Evolutionary conservation across 2,797 vertebrate genomes (phyloP).

Genomic region (Semotilus atromaculatus): DNA sequence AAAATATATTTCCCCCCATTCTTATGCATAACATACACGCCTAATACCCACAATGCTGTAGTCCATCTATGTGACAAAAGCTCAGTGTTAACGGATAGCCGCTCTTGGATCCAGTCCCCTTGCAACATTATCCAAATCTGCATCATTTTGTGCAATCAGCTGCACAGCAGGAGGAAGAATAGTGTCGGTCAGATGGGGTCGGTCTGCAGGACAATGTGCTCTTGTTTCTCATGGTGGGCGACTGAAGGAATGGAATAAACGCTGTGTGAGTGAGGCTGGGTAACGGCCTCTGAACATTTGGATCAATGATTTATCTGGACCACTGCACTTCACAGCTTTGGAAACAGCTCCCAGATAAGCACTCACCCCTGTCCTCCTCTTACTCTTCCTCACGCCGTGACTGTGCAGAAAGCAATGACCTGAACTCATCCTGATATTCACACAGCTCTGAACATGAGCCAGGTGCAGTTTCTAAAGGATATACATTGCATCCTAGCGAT

Average conservation of each 20-base stretch:
- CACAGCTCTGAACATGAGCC: too few species aligned
- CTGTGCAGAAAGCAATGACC: background rate
- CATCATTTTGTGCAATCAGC: conserved; percentile 36
- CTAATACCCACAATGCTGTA: background rate
- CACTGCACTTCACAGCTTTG: conserved; percentile 43
- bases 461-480: background rate
- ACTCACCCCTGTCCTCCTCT: conserved; percentile 48
- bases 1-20: background rate
- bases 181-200: conserved; percentile 60
- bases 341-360: conserved; percentile 43
- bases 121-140: conserved; percentile 24
- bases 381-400: conserved; percentile 37
- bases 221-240: conserved; percentile 65
- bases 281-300: conserved; percentile 9
- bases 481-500: too few species aligned
- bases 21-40: background rate
- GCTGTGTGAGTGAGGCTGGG: conserved; percentile 60
- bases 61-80: background rate
- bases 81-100: conserved; percentile 13
- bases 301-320: conserved; percentile 53
- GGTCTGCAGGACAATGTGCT: conserved; percentile 63
- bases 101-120: background rate
- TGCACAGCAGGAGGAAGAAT: conserved; percentile 1
- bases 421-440: background rate
- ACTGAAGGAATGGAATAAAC: conserved; percentile 63